Conservation (phyloP, 2,797 vertebrate genomes). For the Pteronotus mesoamericanus region DNA sequence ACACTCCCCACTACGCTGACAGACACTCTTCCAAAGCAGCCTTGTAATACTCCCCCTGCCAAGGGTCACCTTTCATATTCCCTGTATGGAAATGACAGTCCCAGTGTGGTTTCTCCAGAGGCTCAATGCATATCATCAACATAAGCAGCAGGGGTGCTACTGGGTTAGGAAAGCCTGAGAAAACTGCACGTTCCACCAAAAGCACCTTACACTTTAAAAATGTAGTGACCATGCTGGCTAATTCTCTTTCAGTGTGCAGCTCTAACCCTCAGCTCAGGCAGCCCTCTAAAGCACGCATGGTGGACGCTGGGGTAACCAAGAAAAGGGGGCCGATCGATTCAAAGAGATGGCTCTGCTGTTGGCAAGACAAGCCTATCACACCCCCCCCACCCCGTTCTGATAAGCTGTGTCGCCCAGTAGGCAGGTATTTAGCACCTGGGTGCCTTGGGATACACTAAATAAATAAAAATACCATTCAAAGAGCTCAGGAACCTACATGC, state of each 20-base stretch:
- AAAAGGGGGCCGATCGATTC: neutral
- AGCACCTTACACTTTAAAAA: neutral
- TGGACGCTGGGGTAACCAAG: neutral
- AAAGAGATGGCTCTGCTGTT: neutral
- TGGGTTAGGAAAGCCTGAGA: neutral
- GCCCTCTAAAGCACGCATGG: neutral
- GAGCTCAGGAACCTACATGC: neutral
- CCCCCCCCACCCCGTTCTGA: neutral
- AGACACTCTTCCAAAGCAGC: neutral
- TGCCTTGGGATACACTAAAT: neutral
- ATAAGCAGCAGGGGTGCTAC: neutral
- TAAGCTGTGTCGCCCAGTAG: accelerated
- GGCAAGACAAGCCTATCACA: neutral
- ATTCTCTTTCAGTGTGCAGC: neutral
- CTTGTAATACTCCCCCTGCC: neutral
- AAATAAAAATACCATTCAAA: neutral
- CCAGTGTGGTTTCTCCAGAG: neutral
- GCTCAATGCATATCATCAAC: neutral
- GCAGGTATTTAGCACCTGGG: neutral
- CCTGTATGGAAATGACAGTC: neutral
- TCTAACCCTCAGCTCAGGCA: neutral
- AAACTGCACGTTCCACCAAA: neutral
- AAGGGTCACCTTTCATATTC: neutral
- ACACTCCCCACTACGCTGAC: neutral
- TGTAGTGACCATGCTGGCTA: neutral